Conservation (phyloP, 2,797 vertebrate genomes). For the Pseudochirops corinnae region DNA sequence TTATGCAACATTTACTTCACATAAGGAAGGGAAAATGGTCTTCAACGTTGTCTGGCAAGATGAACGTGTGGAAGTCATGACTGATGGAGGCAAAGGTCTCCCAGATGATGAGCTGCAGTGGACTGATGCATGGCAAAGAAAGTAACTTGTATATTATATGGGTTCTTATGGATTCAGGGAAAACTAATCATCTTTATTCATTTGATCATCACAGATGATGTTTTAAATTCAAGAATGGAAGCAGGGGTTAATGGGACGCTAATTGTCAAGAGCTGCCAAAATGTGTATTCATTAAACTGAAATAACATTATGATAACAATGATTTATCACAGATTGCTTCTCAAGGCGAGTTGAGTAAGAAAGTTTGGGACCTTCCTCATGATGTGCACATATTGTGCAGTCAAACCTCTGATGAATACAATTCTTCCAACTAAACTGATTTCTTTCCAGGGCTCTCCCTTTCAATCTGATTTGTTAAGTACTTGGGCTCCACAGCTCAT, state of each 20-base stretch:
- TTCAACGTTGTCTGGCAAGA: slow-evolving; percentile 87
- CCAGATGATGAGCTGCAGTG: slow-evolving; percentile 45
- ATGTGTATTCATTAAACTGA: slow-evolving; percentile 71
- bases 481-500: slow-evolving; percentile 71
- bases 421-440: slow-evolving; percentile 83
- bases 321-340: slow-evolving; percentile 75
- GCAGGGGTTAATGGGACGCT: slow-evolving; percentile 42
- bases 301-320: slow-evolving; percentile 70
- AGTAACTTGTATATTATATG: not conserved
- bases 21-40: slow-evolving; percentile 87
- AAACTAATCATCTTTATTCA: not conserved
- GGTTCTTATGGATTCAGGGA: not conserved
- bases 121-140: slow-evolving; percentile 55
- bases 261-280: not conserved
- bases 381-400: slow-evolving; percentile 68
- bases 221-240: not conserved
- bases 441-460: slow-evolving; percentile 83
- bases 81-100: slow-evolving; percentile 88
- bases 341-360: slow-evolving; percentile 68
- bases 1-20: slow-evolving; percentile 91
- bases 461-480: slow-evolving; percentile 85
- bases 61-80: slow-evolving; percentile 83
- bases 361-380: slow-evolving; percentile 74
- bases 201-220: not conserved
- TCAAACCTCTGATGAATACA: slow-evolving; percentile 80